These are phyloP conservation scores for Anas georgica DNA, from an alignment of 2,797 vertebrate species.

Conservation along the genomic window DNA sequence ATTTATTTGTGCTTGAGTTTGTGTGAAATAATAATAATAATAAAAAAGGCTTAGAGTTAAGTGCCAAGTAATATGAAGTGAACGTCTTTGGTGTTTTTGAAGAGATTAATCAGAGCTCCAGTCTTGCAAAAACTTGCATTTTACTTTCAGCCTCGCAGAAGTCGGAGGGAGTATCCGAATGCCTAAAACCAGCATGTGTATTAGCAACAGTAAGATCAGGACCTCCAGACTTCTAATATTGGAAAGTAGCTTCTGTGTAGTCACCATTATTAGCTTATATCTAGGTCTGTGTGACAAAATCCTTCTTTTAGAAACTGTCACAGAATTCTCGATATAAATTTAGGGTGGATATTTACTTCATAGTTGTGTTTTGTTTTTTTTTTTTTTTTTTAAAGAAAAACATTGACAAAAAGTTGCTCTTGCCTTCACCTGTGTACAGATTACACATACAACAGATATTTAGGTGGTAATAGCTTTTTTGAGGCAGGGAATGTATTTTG, in stretches of 20 bases:
- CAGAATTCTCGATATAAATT: slow-evolving; percentile 1
- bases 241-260: neutral
- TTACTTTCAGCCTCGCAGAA: neutral
- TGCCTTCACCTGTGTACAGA: neutral
- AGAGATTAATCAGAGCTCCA: neutral
- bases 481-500: slow-evolving; percentile 11
- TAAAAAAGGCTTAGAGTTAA: neutral
- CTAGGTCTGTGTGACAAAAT: neutral
- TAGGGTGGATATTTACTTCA: neutral
- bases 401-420: neutral
- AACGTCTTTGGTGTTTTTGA: neutral
- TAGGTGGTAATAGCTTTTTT: neutral
- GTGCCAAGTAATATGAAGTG: neutral
- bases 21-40: neutral
- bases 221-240: neutral
- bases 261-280: neutral
- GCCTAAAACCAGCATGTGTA: neutral
- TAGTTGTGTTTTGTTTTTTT: neutral
- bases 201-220: neutral
- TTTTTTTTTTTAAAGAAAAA: neutral
- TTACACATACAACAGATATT: neutral
- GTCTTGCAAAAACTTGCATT: neutral
- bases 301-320: neutral
- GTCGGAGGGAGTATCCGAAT: neutral
- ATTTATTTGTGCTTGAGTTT: neutral